Evolutionary conservation across 2,888 invertebrate species (phyloP).

Genomic region (Tiliacea citrago): DNA sequence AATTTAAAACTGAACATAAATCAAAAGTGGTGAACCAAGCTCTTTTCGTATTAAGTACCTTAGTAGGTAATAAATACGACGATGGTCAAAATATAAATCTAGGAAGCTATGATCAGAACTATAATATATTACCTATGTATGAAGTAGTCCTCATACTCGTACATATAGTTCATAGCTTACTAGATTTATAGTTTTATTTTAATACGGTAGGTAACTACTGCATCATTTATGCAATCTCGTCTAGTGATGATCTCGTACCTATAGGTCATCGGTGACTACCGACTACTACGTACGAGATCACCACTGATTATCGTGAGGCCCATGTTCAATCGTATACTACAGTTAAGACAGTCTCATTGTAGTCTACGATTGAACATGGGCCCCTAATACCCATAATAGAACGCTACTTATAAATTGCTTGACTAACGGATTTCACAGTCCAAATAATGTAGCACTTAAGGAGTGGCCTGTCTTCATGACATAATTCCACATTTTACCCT

Average conservation of each 20-base stretch:
- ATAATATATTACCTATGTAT: neutral
- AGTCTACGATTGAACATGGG: neutral
- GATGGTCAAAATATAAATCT: neutral
- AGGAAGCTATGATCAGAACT: neutral
- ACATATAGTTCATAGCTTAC: neutral
- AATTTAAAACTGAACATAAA: neutral
- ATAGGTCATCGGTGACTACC: too few relatives aligned
- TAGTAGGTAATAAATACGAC: neutral
- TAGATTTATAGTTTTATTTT: constrained; percentile 19
- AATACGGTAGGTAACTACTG: neutral
- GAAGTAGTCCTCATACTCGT: neutral
- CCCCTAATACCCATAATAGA: neutral
- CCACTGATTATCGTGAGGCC: too few relatives aligned
- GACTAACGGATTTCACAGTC: constrained; percentile 5
- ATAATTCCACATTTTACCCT: constrained; percentile 20
- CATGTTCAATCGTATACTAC: too few relatives aligned
- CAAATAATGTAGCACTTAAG: neutral
- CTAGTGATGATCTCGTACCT: constrained; percentile 1
- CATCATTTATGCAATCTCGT: neutral
- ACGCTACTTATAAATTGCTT: constrained; percentile 1
- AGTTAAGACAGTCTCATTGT: neutral
- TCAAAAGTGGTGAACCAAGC: neutral
- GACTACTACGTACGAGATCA: too few relatives aligned
- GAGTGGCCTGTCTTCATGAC: neutral
- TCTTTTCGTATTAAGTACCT: neutral